Evolutionary conservation across 1,140 invertebrate genomes (phyloP).

Genomic region (Lordiphosa stackelbergi): DNA sequence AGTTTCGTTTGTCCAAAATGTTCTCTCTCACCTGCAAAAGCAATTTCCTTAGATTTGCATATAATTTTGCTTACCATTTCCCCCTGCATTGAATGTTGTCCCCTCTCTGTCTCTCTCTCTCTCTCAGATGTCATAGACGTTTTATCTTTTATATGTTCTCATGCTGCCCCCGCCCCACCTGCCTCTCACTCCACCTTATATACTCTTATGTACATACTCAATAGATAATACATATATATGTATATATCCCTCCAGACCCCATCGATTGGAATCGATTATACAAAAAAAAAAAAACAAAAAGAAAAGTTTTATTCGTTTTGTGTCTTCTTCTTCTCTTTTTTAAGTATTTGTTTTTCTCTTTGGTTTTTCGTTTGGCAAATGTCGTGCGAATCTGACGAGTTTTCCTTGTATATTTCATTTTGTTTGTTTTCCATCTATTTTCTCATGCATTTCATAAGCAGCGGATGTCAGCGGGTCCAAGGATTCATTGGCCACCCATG

Average conservation of each 20-base stretch:
- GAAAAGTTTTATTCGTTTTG: slow-evolving; percentile 36
- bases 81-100: slow-evolving; percentile 7
- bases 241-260: background rate
- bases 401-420: slow-evolving; percentile 37
- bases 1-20: no score
- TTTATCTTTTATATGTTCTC: background rate
- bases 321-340: slow-evolving; percentile 23
- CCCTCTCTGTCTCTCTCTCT: background rate
- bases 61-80: slow-evolving; percentile 2
- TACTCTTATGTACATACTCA: slow-evolving; percentile 16
- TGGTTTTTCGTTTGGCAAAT: slow-evolving; percentile 16
- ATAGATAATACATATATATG: slow-evolving; percentile 11
- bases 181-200: background rate
- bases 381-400: slow-evolving; percentile 26
- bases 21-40: background rate
- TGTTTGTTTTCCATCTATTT: slow-evolving; percentile 51
- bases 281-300: no score
- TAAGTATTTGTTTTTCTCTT: slow-evolving; percentile 14
- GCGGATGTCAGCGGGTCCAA: slow-evolving; percentile 87
- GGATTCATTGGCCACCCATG: slow-evolving; percentile 86
- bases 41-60: background rate
- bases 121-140: slow-evolving; percentile 2
- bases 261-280: slow-evolving; percentile 29
- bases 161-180: background rate
- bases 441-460: slow-evolving; percentile 78